phyloP scores from a whole-genome alignment of 2,888 invertebrate genomes.

The Nebria brevicollis region DNA sequence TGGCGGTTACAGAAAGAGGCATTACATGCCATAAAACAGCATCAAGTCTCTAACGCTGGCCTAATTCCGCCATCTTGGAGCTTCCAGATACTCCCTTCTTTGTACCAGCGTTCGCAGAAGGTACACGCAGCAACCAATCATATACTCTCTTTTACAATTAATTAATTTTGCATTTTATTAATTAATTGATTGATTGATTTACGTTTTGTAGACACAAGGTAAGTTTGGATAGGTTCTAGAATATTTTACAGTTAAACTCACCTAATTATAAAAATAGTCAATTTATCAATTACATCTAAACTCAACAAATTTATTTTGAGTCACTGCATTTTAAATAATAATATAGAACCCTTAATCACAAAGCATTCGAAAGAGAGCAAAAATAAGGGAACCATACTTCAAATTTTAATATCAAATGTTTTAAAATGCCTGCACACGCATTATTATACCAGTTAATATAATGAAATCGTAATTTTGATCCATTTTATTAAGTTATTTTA shows the following conservation, averaged over 20 bases:
- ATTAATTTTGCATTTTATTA: background rate
- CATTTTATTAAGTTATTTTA: background rate
- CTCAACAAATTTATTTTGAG: too few species aligned
- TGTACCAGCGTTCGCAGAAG: constrained; percentile 88
- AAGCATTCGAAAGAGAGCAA: too few species aligned
- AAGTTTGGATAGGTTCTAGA: constrained; percentile 1
- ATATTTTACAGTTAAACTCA: background rate
- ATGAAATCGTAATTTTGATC: background rate
- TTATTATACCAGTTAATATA: too few species aligned
- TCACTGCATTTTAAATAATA: too few species aligned
- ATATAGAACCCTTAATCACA: too few species aligned
- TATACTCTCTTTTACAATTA: background rate
- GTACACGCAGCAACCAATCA: constrained; percentile 62
- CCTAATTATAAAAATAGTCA: background rate
- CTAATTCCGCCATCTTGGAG: constrained; percentile 73
- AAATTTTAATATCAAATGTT: too few species aligned
- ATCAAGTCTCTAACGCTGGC: constrained; percentile 59
- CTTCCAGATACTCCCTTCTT: constrained; percentile 85
- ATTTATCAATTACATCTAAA: background rate
- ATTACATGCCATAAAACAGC: constrained; percentile 63
- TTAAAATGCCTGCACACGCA: too few species aligned
- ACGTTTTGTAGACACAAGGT: background rate
- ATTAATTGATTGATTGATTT: background rate
- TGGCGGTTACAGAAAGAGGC: constrained; percentile 64
- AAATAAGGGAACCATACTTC: too few species aligned